These are phyloP conservation scores for Idris sp. DNA, from an alignment of 1,140 invertebrate species.

Conservation along the genomic window DNA sequence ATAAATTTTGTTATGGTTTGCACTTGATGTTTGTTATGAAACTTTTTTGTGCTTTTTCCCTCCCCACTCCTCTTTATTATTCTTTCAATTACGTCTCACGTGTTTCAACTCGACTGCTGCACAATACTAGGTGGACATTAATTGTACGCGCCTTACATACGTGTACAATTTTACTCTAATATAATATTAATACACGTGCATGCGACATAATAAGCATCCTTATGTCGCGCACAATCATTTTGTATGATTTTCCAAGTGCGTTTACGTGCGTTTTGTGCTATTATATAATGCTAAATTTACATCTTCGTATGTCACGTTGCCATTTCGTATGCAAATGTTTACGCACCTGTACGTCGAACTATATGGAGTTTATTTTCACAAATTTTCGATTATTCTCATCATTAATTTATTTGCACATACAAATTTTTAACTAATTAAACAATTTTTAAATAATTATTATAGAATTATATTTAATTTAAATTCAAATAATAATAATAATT, in stretches of 20 bases:
- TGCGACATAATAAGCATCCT: conserved; percentile 32
- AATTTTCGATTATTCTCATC: no score
- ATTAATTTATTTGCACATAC: no score
- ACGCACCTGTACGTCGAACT: conserved; percentile 2
- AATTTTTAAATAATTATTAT: no score
- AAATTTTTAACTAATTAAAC: no score
- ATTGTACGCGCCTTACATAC: conserved; percentile 22
- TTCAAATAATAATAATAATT: no score
- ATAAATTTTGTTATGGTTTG: no score
- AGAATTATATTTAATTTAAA: no score
- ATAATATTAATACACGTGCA: conserved; percentile 34
- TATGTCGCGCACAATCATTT: conserved; percentile 28
- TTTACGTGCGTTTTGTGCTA: conserved; percentile 32
- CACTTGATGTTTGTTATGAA: no score
- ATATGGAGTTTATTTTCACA: no score
- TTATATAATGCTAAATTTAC: conserved; percentile 34
- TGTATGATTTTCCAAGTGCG: conserved; percentile 29
- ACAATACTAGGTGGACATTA: conserved; percentile 17
- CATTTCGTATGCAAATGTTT: conserved; percentile 39
- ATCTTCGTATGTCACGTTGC: conserved; percentile 9
- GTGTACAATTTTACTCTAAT: conserved; percentile 33
- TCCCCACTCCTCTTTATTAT: no score
- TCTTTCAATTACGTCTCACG: conserved; percentile 16
- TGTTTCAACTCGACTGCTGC: conserved; percentile 6
- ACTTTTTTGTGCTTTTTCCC: no score